Conservation (phyloP, 2,888 invertebrate genomes). For the Andrena bucephala region DNA sequence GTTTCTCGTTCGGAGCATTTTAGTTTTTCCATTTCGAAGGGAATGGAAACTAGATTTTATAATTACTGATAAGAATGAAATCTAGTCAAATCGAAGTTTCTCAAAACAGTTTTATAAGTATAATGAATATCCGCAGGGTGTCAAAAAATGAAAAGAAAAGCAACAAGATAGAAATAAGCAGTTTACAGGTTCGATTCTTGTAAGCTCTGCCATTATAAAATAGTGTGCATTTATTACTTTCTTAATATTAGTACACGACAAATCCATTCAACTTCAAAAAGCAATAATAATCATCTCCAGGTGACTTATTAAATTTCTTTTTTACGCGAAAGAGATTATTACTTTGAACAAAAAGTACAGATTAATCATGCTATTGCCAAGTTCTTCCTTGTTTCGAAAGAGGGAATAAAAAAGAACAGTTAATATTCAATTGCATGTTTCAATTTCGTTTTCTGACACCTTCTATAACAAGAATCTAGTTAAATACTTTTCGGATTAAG, state of each 20-base stretch:
- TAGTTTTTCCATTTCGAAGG: conserved; percentile 22
- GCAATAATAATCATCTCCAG: neutral
- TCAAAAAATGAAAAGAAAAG: neutral
- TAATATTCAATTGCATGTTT: neutral
- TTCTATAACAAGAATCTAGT: conserved; percentile 6
- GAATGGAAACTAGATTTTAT: conserved; percentile 38
- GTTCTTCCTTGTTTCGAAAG: neutral
- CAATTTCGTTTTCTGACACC: conserved; percentile 11
- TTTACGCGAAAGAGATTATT: neutral
- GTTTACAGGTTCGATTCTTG: neutral
- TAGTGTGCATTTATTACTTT: neutral
- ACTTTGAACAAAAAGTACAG: neutral
- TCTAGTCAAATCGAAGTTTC: conserved; percentile 60
- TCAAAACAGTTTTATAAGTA: neutral
- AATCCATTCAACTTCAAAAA: neutral
- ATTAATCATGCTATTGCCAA: neutral
- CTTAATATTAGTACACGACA: neutral
- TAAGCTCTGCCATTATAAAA: no score
- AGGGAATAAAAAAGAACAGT: no score
- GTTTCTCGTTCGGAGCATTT: conserved; percentile 68
- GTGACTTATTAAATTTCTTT: neutral
- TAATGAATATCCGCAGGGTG: conserved; percentile 20
- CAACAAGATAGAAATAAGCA: neutral
- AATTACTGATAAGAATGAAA: conserved; percentile 38
- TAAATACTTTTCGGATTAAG: neutral